These are phyloP conservation scores for Leucoraja erinaceus DNA, from an alignment of 2,113 vertebrate species.

Conservation along the genomic window DNA sequence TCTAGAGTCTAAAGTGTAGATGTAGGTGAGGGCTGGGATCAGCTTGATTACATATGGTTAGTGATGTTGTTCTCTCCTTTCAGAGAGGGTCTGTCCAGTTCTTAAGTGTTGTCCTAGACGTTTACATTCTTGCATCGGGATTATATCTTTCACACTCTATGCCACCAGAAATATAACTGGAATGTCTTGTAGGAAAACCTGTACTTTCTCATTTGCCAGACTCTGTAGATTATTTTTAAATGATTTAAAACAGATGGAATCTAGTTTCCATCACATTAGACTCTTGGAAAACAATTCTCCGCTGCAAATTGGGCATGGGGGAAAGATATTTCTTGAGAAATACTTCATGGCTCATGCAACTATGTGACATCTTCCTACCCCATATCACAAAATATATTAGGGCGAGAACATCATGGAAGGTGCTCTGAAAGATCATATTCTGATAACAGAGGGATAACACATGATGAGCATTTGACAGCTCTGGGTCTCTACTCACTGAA, in stretches of 20 bases:
- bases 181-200: constrained; percentile 19
- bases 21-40: neutral
- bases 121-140: neutral
- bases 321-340: constrained; percentile 6
- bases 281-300: neutral
- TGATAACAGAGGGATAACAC: no score
- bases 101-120: neutral
- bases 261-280: neutral
- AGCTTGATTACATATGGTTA: neutral
- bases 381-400: neutral
- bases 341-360: neutral
- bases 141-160: neutral
- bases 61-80: neutral
- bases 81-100: neutral
- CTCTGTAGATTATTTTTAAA: constrained; percentile 10
- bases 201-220: neutral
- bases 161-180: neutral
- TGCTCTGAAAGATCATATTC: neutral
- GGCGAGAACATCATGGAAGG: neutral
- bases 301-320: neutral
- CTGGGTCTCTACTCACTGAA: no score
- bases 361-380: neutral
- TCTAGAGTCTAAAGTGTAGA: no score
- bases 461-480: no score
- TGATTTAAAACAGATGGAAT: constrained; percentile 11